Conservation (phyloP, 2,113 vertebrate genomes). For the Tachuris rubrigastra region DNA sequence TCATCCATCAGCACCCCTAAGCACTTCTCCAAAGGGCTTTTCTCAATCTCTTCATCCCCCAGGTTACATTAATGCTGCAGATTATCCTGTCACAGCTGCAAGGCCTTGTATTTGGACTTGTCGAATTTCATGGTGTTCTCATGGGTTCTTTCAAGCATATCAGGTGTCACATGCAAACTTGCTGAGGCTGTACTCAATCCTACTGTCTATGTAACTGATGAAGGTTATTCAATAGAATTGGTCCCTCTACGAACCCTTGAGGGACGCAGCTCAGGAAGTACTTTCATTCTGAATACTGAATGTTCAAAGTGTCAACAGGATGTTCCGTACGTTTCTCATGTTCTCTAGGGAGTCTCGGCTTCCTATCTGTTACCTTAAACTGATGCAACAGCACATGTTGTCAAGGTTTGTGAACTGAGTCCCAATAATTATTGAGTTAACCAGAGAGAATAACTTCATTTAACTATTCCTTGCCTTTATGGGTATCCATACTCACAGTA, state of each 20-base stretch:
- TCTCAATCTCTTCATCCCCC: not conserved
- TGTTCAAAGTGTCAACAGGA: not conserved
- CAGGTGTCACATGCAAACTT: not conserved
- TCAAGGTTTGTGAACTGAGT: not conserved
- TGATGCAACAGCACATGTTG: not conserved
- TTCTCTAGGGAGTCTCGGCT: not conserved
- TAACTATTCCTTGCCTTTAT: too few relatives aligned
- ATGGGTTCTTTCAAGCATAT: not conserved
- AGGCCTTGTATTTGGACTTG: not conserved
- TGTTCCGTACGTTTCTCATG: not conserved
- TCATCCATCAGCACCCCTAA: not conserved
- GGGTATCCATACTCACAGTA: too few relatives aligned
- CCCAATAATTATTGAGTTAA: not conserved
- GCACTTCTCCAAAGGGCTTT: not conserved
- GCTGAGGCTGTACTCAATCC: not conserved
- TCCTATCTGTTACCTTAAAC: not conserved
- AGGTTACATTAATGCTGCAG: not conserved
- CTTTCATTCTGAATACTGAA: not conserved
- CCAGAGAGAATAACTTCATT: not conserved
- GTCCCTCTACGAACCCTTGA: too few relatives aligned
- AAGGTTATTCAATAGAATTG: not conserved
- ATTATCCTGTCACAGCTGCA: not conserved
- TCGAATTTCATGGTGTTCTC: not conserved
- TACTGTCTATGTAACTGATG: rapidly evolving
- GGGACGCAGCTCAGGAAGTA: not conserved